These are phyloP conservation scores for Zapornia atra DNA, from an alignment of 2,113 vertebrate genomes.

Conservation along the genomic window DNA sequence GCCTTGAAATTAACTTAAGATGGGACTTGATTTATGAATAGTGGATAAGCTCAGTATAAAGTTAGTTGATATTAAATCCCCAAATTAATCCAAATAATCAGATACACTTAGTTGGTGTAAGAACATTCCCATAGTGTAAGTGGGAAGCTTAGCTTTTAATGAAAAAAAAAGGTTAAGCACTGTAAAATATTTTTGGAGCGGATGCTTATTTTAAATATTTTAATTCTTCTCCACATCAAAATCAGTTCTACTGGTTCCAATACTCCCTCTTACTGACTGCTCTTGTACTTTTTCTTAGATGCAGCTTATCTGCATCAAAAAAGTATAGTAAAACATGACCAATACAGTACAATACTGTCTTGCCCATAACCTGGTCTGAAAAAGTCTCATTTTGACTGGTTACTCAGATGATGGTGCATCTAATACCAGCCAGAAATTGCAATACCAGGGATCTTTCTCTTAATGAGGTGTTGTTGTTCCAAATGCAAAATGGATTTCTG, in stretches of 20 bases:
- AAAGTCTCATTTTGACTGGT: neutral
- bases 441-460: neutral
- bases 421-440: neutral
- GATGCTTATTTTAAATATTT: neutral
- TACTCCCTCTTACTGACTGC: neutral
- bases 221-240: neutral
- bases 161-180: neutral
- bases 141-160: neutral
- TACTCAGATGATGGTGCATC: neutral
- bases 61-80: constrained; percentile 12
- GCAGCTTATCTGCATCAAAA: neutral
- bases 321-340: neutral
- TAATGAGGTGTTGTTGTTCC: neutral
- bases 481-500: neutral
- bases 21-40: constrained; percentile 35
- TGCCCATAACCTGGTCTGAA: neutral
- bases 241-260: neutral
- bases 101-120: neutral
- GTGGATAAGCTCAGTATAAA: neutral
- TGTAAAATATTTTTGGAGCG: neutral
- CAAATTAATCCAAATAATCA: constrained; percentile 26
- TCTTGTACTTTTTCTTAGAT: neutral
- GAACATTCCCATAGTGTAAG: neutral
- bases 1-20: constrained; percentile 58
- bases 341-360: neutral